A percentile compares a stretch with the other conserved stretches of the same genome.
phyloP scores from a whole-genome alignment of 2,888 invertebrate genomes.

The Cryptops parisi region DNA sequence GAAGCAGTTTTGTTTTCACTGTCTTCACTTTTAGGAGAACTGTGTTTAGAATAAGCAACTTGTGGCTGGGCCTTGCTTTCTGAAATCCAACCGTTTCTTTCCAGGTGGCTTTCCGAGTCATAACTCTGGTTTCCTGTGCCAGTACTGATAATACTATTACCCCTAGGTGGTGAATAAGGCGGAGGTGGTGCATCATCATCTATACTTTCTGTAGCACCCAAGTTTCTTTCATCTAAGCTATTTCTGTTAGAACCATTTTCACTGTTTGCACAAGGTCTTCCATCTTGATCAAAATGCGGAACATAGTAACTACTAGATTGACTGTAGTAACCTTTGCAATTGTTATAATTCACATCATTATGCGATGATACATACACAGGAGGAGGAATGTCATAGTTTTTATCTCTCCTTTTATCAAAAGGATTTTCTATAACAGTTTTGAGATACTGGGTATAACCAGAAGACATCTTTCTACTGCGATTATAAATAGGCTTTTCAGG shows the following conservation, averaged over 20 bases:
- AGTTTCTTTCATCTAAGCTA: too few relatives aligned
- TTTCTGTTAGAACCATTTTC: too few relatives aligned
- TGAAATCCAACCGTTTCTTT: neutral
- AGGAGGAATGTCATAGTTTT: neutral
- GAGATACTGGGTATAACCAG: conserved; percentile 47
- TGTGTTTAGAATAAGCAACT: neutral
- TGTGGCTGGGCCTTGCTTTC: neutral
- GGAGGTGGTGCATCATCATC: conserved; percentile 5
- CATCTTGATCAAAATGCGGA: conserved; percentile 45
- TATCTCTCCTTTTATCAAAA: neutral
- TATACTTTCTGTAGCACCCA: neutral
- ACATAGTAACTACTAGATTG: conserved; percentile 36
- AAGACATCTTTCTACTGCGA: conserved; percentile 43
- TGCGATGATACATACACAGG: neutral
- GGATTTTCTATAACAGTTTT: conserved; percentile 50
- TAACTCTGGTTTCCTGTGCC: neutral
- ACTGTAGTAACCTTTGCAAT: conserved; percentile 39
- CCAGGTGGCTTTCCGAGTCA: conserved; percentile 3
- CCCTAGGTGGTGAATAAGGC: conserved; percentile 4
- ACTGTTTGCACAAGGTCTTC: too few relatives aligned
- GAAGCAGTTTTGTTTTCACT: conserved; percentile 37
- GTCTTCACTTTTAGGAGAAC: conserved; percentile 26
- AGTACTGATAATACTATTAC: too few relatives aligned
- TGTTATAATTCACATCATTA: neutral
- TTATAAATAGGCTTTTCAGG: neutral